Evolutionary conservation across 2,113 vertebrate genomes (phyloP).

Genomic region (Micromys minutus): DNA sequence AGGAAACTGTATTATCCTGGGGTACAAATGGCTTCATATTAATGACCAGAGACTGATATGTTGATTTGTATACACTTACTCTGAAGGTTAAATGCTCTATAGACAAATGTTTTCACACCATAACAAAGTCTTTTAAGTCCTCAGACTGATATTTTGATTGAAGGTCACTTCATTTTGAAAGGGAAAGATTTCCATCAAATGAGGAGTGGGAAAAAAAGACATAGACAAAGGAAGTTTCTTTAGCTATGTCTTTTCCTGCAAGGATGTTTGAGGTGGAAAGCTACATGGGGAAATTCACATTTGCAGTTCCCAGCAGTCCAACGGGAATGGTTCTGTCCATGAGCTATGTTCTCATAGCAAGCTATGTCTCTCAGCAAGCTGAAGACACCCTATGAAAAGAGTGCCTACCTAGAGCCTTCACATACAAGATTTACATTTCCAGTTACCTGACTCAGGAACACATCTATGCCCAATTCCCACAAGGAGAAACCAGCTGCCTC

Average conservation of each 20-base stretch:
- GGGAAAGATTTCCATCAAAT: background rate
- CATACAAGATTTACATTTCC: background rate
- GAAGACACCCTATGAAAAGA: background rate
- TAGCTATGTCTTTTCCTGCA: background rate
- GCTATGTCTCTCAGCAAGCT: accelerated
- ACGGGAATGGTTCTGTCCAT: accelerated
- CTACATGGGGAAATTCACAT: background rate
- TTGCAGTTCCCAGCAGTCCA: background rate
- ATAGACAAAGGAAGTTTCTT: background rate
- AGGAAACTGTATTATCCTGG: slow-evolving; percentile 62
- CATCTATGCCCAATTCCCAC: background rate
- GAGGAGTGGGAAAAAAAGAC: background rate
- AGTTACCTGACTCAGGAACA: background rate
- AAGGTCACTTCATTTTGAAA: slow-evolving; percentile 14
- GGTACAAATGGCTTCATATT: slow-evolving; percentile 59
- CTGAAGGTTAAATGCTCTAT: slow-evolving; percentile 63
- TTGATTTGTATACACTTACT: slow-evolving; percentile 62
- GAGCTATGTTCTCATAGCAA: background rate
- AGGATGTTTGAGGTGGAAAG: background rate
- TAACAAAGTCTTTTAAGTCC: slow-evolving; percentile 25
- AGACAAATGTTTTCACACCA: slow-evolving; percentile 70
- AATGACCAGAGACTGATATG: slow-evolving; percentile 68
- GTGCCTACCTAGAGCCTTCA: background rate
- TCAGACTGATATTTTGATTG: slow-evolving; percentile 52
- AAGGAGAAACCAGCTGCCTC: background rate